phyloP scores from a whole-genome alignment of 2,797 vertebrate genomes.

The Tolypeutes matacus region DNA sequence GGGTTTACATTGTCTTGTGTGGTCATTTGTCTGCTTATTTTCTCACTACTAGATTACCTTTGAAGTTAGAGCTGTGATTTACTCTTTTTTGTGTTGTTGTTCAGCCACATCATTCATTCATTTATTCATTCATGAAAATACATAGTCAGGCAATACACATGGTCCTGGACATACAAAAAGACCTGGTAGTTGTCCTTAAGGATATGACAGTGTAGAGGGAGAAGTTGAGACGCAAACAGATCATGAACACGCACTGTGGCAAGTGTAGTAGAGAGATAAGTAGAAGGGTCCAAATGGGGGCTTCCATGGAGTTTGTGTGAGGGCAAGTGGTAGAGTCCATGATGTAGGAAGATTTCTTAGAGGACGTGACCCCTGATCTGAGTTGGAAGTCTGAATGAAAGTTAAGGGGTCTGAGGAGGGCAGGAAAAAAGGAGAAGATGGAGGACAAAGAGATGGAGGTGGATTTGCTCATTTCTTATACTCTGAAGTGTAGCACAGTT shows the following conservation, averaged over 20 bases:
- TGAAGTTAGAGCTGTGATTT: neutral
- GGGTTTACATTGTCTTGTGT: neutral
- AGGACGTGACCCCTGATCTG: neutral
- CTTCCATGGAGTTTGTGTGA: neutral
- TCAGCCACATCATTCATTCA: neutral
- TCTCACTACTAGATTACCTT: neutral
- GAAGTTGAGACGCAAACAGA: neutral
- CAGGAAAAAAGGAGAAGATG: neutral
- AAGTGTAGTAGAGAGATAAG: neutral
- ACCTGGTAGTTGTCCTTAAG: neutral
- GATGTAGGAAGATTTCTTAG: neutral
- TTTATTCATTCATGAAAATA: neutral
- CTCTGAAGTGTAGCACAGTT: neutral
- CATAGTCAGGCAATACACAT: neutral
- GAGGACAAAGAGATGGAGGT: neutral
- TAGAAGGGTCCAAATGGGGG: neutral
- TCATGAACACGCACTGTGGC: neutral
- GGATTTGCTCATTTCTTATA: neutral
- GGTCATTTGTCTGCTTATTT: neutral
- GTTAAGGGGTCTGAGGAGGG: neutral
- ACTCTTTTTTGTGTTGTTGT: neutral
- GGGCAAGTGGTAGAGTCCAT: neutral
- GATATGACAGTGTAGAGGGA: neutral
- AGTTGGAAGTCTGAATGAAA: neutral
- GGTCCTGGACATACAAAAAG: neutral